Evolutionary conservation across 1,140 invertebrate species (phyloP), one percentile per base, ranked within the genome.

Genomic region (Hyposmocoma kahamanoa): DNA sequence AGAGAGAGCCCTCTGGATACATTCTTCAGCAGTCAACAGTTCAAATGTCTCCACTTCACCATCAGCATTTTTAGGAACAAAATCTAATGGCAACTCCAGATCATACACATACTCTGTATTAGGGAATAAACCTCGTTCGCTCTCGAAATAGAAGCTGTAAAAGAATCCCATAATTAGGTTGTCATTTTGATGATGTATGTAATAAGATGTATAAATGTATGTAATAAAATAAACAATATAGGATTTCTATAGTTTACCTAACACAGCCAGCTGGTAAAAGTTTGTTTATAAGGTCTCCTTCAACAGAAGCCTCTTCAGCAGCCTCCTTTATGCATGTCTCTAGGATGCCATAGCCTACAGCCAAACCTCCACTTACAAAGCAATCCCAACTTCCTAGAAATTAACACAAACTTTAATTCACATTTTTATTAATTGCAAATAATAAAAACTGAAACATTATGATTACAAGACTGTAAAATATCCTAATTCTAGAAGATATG

Each of bases 101-200:
- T 98, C 97, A 84, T 93, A 98, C n/a, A 97, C 92, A 87, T 97
- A 98, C 80, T 97, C 94, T 11, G 95, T 96, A 71, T 98, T 97
- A 15, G 96, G 96, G 70, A 96, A 97, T 18, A 98, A 81, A 0
- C 97, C 97, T 66, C 94, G 88, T 76, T 97, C 95, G 75, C 95
- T 96, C 86, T 97, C 95, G 77, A 95, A 97, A 71, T 94, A 96
- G 69, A 97, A 94, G 61, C 93, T 95, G 74, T 42, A 89, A 80
- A 53, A 56, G 11, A 30, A n/a, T n/a, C n/a, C n/a, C n/a, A n/a
- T n/a, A n/a, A n/a, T n/a, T n/a, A n/a, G n/a, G n/a, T n/a, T n/a
- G n/a, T n/a, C n/a, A n/a, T n/a, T n/a, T n/a, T n/a, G n/a, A n/a
- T n/a, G n/a, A n/a, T n/a, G n/a, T n/a, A n/a, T n/a, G n/a, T n/a